phyloP scores from a whole-genome alignment of 2,797 vertebrate genomes.

The Galaxias olidus region DNA sequence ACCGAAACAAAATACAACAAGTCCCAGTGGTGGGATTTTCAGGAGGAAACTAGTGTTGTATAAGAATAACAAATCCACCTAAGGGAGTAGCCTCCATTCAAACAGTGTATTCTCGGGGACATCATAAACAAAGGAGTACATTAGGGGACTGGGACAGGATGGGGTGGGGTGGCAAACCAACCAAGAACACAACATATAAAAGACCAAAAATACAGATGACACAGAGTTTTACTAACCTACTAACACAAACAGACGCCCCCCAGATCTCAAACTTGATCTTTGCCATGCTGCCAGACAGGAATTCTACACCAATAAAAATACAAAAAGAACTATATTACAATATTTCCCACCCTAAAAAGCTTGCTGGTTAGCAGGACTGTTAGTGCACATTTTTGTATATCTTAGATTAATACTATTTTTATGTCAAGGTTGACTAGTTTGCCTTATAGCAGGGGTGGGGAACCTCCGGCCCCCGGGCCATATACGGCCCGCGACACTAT shows the following conservation, averaged over 20 bases:
- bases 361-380: no score
- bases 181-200: constrained; percentile 28
- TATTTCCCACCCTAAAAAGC: no score
- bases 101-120: constrained; percentile 38
- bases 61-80: constrained; percentile 65
- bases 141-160: constrained; percentile 48
- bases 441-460: no score
- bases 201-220: constrained; percentile 33
- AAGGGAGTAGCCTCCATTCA: constrained; percentile 52
- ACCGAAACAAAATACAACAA: not conserved
- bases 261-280: no score
- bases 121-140: constrained; percentile 58
- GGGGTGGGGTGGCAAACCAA: constrained; percentile 58
- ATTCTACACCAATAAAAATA: no score
- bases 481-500: no score
- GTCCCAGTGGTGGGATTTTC: not conserved
- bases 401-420: no score
- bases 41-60: constrained; percentile 31
- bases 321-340: no score
- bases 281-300: no score
- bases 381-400: no score
- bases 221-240: constrained; percentile 6
- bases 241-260: constrained; percentile 15
- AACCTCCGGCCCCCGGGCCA: no score
- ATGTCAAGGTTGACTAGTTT: no score